Percentiles rank a stretch among this genome's conserved stretches.
Conservation (phyloP, 2,113 vertebrate species). For the Pelvicachromis taeniatus region DNA sequence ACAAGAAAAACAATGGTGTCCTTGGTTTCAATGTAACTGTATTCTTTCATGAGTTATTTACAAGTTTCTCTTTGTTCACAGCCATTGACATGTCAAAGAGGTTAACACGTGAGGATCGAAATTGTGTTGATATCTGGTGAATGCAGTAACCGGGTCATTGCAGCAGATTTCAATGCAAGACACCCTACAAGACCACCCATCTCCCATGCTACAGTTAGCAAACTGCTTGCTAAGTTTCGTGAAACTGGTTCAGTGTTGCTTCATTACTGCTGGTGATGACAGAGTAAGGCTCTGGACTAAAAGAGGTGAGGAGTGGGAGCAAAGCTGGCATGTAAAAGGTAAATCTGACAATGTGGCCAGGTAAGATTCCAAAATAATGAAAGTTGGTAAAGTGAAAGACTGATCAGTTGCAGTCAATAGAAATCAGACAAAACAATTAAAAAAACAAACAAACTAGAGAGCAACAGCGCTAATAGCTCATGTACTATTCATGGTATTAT, state of each 20-base stretch:
- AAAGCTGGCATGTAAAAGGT: not conserved
- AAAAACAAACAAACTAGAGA: not conserved
- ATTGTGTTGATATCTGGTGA: no score
- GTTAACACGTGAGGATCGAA: no score
- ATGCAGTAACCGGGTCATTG: no score
- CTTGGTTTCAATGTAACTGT: no score
- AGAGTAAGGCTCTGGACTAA: not conserved
- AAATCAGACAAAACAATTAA: not conserved
- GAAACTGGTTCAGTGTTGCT: no score
- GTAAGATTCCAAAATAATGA: not conserved
- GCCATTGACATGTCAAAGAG: no score
- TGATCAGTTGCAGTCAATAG: not conserved
- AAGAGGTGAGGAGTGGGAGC: not conserved
- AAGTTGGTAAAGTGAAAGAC: not conserved
- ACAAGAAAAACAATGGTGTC: no score
- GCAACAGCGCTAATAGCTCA: not conserved
- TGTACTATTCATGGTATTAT: not conserved
- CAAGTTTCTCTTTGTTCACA: no score
- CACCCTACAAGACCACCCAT: no score
- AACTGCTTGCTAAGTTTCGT: no score
- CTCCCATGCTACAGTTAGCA: not conserved
- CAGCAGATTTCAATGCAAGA: no score
- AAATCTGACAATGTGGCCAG: not conserved
- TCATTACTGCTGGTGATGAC: not conserved
- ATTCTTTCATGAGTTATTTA: no score